Conservation (phyloP, 2,888 invertebrate species). For the Luperina testacea region DNA sequence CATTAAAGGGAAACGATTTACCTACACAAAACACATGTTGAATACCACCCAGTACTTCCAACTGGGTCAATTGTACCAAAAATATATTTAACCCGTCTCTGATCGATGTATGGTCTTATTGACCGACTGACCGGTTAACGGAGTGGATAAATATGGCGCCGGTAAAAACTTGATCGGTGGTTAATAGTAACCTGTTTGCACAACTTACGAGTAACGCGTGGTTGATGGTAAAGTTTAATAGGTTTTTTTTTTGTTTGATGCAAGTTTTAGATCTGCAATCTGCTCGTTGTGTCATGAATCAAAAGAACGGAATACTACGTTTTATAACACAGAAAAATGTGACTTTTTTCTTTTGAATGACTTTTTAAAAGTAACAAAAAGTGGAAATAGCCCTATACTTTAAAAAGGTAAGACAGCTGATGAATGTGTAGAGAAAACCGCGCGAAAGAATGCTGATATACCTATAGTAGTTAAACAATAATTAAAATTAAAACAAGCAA, state of each 20-base stretch:
- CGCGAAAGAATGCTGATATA: background rate
- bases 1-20: conserved; percentile 29
- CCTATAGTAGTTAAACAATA: background rate
- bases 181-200: conserved; percentile 45
- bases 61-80: conserved; percentile 56
- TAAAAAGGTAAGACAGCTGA: background rate
- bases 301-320: background rate
- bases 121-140: conserved; percentile 64
- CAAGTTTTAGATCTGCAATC: background rate
- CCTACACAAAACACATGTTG: conserved; percentile 13
- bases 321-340: background rate
- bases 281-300: background rate
- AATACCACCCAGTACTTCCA: conserved; percentile 23
- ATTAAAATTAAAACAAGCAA: background rate
- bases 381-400: background rate
- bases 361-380: background rate
- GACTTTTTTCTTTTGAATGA: background rate
- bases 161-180: conserved; percentile 53
- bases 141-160: conserved; percentile 44
- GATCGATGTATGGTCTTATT: conserved; percentile 54
- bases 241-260: conserved; percentile 8
- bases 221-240: background rate
- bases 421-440: background rate
- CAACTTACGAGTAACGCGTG: conserved; percentile 21
- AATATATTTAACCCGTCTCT: conserved; percentile 60